These are phyloP conservation scores for Clarias pachynema DNA, from an alignment of 2,797 vertebrate species.

Conservation along the genomic window DNA sequence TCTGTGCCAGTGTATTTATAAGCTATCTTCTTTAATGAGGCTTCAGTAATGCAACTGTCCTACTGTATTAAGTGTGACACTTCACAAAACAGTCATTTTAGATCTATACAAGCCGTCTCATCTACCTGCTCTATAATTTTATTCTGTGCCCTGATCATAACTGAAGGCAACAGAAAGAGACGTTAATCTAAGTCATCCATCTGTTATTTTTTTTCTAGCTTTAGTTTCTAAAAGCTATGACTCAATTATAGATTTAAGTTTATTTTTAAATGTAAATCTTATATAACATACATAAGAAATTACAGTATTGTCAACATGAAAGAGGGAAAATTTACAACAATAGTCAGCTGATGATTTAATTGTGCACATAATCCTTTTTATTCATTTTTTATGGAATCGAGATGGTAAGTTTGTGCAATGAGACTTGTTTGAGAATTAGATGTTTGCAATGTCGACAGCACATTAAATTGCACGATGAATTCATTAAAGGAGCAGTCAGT, in stretches of 20 bases:
- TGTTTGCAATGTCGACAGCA: constrained; percentile 34
- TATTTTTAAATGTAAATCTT: not conserved
- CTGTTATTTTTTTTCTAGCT: not conserved
- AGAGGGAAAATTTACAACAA: not conserved
- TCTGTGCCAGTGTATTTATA: constrained; percentile 38
- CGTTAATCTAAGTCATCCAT: not conserved
- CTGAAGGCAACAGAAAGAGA: constrained; percentile 11
- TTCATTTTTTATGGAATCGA: constrained; percentile 6
- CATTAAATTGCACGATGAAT: constrained; percentile 38
- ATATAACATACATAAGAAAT: not conserved
- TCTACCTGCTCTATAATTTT: constrained; percentile 26
- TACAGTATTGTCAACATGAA: not conserved
- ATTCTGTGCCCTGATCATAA: not conserved
- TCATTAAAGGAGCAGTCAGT: constrained; percentile 13
- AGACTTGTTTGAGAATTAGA: constrained; percentile 14
- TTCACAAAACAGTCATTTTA: constrained; percentile 44
- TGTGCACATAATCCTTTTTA: not conserved
- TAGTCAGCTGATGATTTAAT: not conserved
- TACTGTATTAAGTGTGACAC: constrained; percentile 47
- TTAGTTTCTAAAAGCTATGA: not conserved
- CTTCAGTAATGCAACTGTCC: constrained; percentile 44
- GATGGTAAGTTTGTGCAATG: constrained; percentile 17
- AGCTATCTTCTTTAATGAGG: constrained; percentile 37
- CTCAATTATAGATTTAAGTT: not conserved
- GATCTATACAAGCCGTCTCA: constrained; percentile 23